Percentiles rank a stretch among this genome's conserved stretches.
Evolutionary conservation across 2,888 invertebrate genomes (phyloP).

Genomic region (Pachymerium ferrugineum): DNA sequence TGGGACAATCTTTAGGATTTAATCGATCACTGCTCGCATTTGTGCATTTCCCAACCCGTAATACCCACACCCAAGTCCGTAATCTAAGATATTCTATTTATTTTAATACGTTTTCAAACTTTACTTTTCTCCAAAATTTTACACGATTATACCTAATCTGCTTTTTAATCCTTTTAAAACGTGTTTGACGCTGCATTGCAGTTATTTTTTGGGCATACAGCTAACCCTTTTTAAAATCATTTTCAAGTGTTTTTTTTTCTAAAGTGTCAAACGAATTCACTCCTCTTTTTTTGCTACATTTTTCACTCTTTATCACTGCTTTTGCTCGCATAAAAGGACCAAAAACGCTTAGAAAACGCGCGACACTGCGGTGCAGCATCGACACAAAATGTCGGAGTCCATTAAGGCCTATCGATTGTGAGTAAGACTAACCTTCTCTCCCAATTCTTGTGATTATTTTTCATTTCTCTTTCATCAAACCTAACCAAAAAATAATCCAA

Average conservation of each 20-base stretch:
- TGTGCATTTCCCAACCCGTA: neutral
- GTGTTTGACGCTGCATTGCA: neutral
- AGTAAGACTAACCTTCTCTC: constrained; percentile 27
- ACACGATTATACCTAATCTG: neutral
- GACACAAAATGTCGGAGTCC: constrained; percentile 34
- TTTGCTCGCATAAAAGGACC: neutral
- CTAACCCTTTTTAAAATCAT: neutral
- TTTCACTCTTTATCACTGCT: neutral
- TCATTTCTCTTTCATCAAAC: neutral
- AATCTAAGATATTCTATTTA: neutral
- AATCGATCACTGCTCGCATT: neutral
- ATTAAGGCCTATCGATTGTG: constrained; percentile 37
- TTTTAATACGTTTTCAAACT: neutral
- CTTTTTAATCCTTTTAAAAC: neutral
- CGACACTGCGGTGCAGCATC: neutral
- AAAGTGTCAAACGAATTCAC: neutral
- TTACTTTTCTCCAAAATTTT: neutral
- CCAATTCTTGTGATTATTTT: neutral
- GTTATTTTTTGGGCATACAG: neutral
- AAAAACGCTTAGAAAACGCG: neutral
- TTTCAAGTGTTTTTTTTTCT: neutral
- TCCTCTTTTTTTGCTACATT: neutral
- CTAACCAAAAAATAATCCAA: no score
- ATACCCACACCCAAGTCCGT: neutral
- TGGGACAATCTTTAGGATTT: neutral